Percentiles rank a stretch among this genome's conserved stretches.
phyloP scores from a whole-genome alignment of 2,888 invertebrate species.

The Endotricha flammealis region DNA sequence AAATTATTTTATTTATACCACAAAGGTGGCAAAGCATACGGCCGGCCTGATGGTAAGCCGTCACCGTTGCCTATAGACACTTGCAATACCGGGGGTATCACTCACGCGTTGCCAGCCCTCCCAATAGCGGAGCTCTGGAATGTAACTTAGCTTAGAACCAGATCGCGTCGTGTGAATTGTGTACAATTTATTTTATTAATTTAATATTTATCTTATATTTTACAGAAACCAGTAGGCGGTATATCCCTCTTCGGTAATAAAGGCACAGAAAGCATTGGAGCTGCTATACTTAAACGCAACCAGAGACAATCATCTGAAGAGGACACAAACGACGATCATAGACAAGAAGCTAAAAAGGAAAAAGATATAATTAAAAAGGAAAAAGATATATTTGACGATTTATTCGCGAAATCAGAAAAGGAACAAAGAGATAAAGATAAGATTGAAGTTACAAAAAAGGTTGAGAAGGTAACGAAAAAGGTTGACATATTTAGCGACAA shows the following conservation, averaged over 20 bases:
- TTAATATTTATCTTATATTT: slow-evolving; percentile 14
- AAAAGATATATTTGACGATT: slow-evolving; percentile 54
- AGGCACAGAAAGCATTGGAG: slow-evolving; percentile 58
- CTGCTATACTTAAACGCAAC: slow-evolving; percentile 57
- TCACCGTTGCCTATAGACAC: too few relatives aligned
- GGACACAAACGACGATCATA: slow-evolving; percentile 27
- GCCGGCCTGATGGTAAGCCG: too few relatives aligned
- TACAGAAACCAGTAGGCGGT: slow-evolving; percentile 80
- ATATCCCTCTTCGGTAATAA: slow-evolving; percentile 77
- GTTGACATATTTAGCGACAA: slow-evolving; percentile 59
- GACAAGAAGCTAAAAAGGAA: slow-evolving; percentile 25
- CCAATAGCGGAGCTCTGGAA: too few relatives aligned
- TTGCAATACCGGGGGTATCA: too few relatives aligned
- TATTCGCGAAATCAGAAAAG: slow-evolving; percentile 48
- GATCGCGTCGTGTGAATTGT: too few relatives aligned
- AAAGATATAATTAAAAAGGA: slow-evolving; percentile 53
- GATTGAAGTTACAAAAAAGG: too few relatives aligned
- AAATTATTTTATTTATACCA: too few relatives aligned
- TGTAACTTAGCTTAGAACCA: too few relatives aligned
- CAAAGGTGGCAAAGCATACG: too few relatives aligned
- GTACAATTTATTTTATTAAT: too few relatives aligned
- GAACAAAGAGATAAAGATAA: slow-evolving; percentile 21
- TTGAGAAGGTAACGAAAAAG: slow-evolving; percentile 29
- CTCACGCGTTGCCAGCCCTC: too few relatives aligned
- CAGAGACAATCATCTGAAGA: slow-evolving; percentile 48